Evolutionary conservation across 2,888 invertebrate genomes (phyloP), one percentile per base, ranked within the genome.

Genomic region (Julus scanicus): DNA sequence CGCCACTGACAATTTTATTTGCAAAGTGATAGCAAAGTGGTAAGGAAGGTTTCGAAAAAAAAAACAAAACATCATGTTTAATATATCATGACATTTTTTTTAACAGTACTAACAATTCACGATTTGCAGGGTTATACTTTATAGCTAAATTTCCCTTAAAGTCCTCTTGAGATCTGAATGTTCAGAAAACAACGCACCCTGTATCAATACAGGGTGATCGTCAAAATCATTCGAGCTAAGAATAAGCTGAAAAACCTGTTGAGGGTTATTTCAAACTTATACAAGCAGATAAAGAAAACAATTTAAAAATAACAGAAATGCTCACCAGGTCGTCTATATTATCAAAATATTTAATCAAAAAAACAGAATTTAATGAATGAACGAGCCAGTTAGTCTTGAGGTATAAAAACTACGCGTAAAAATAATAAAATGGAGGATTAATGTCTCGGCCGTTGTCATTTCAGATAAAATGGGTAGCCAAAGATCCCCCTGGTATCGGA

Each of bases 331-430:
- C 20, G 71, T 20, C 71, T 29, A 20, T 29, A 71, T 29, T 71
- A 71, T 71, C 71, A 71, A 29, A 71, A 71, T 71, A 71, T 71
- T 71, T 71, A n/a, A 71, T 71, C 71, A 4, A 71, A 71, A 71
- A 71, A 71, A 29, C 29, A 20, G 29, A 71, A 6, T 71, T 71
- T 71, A 71, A 71, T 71, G 71, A 71, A 71, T 71, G 71, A 71
- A 71, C 71, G n/a, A 71, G 29, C 20, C 71, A 71, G 71, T 9
- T 0, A 11, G 9, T 29, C 20, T 5, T 11, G 71, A 63, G 11
- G 53, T 20, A 29, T 29, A 71, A 71, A 71, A 71, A 71, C 15
- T 71, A 71, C 71, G 6, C 71, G 8, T 13, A 3, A 53, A 29
- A 71, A 8, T 29, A 71, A 29, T 71, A 29, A 29, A 29, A 71